Evolutionary conservation across 1,140 invertebrate genomes (phyloP).

Genomic region (Aricia agestis): DNA sequence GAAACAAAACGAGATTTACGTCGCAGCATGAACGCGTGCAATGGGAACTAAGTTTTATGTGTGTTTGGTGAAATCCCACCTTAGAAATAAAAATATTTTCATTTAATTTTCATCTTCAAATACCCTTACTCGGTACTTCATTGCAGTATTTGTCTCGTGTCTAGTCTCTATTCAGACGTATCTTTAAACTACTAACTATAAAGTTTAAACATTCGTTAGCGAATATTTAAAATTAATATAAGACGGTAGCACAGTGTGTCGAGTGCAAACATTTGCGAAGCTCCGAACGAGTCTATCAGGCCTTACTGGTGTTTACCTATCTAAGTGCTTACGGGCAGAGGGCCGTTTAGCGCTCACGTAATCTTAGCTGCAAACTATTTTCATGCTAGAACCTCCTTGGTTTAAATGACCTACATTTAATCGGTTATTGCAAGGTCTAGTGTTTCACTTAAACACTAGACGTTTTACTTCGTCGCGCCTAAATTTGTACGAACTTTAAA

Average conservation of each 20-base stretch:
- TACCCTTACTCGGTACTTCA: no score
- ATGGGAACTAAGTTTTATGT: no score
- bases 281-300: constrained; percentile 11
- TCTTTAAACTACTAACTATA: no score
- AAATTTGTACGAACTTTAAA: no score
- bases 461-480: no score
- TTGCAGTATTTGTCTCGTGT: no score
- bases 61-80: no score
- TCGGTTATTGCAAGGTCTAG: not conserved
- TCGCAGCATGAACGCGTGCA: no score
- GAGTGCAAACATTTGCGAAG: constrained; percentile 7
- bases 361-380: constrained; percentile 6
- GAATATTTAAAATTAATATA: constrained; percentile 13
- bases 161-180: no score
- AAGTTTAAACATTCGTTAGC: constrained; percentile 9
- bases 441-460: not conserved
- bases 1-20: no score
- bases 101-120: no score
- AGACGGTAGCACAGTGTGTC: constrained; percentile 8
- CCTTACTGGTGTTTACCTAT: constrained; percentile 13
- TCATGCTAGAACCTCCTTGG: not conserved
- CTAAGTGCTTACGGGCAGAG: constrained; percentile 7
- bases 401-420: constrained; percentile 4
- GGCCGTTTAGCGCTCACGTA: constrained; percentile 11
- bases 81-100: no score